Percentiles rank a stretch among this genome's conserved stretches.
Conservation (phyloP, 2,888 invertebrate genomes). For the Caradrina kadenii region DNA sequence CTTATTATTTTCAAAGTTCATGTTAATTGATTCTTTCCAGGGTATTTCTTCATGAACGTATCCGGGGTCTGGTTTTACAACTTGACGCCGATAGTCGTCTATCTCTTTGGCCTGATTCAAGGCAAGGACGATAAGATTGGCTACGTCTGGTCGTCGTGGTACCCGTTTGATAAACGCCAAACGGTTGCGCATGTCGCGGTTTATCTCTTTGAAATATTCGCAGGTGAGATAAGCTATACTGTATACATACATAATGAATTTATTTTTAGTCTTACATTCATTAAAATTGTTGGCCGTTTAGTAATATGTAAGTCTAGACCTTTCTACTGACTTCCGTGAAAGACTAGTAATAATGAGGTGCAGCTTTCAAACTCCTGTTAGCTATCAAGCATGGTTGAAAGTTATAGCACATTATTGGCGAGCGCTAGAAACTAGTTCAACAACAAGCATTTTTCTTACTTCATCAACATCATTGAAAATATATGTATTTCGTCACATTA, state of each 20-base stretch:
- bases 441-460: too few relatives aligned
- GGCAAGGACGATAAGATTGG: constrained; percentile 76
- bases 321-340: constrained; percentile 23
- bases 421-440: neutral
- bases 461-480: too few relatives aligned
- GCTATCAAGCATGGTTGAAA: constrained; percentile 1
- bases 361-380: neutral
- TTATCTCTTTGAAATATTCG: constrained; percentile 84
- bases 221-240: constrained; percentile 72
- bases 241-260: constrained; percentile 23
- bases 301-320: constrained; percentile 16
- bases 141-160: constrained; percentile 86
- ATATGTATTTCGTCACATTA: too few relatives aligned
- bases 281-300: neutral
- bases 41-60: constrained; percentile 81
- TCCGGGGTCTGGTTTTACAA: constrained; percentile 85
- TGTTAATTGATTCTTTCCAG: constrained; percentile 64
- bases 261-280: constrained; percentile 37
- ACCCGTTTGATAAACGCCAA: constrained; percentile 84
- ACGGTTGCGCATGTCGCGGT: constrained; percentile 79
- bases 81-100: constrained; percentile 80
- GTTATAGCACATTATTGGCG: neutral
- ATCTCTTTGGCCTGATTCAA: constrained; percentile 74
- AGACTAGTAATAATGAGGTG: neutral
- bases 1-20: too few relatives aligned